Base-by-base conservation (phyloP, 2,113 vertebrate species). In the Catharus fuscescens region DNA sequence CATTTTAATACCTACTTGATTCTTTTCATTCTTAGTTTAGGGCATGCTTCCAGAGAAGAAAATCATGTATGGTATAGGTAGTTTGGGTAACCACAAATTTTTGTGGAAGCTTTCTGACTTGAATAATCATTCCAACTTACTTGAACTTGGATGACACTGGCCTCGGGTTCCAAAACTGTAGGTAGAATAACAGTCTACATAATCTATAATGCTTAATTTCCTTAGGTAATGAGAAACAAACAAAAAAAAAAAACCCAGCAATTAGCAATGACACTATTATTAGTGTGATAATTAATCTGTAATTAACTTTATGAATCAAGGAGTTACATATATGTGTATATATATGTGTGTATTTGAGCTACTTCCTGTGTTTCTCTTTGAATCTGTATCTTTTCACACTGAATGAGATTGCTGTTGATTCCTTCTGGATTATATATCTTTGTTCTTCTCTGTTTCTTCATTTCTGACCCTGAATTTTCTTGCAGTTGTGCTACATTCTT, bases 151-250 rank as follows among this genome's bases (percentile, higher is more conserved):
- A 53, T 93, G 32, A 59, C 25, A 31, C 28, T 66, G 80, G 38
- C 21, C n/a, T 70, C 82, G 29, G 8, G 16, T 93, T 95, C 23
- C 45, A 86, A 57, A 88, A 76, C 28, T 65, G 11, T 69, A 36
- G 44, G 32, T 76, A 50, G 54, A 85, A 5, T 78, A 74, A 59
- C 28, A 81, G n/a, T 83, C 81, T 61, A 19, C 9, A 13, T 92
- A 71, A 85, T 48, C 16, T 64, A 10, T 78, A 78, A 78, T 76
- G 40, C 28, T 72, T 93, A 0, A 2, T 93, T 93, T 90, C 67
- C 66, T 61, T 73, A 77, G 57, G 71, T 90, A 95, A 95, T 79
- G 18, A 80, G 76, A 42, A 86, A 89, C 48, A 80, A 70, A 80
- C 80, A 80, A 20, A 8, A n/a, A 80, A 83, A 80, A 20, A 8